Evolutionary conservation across 2,113 vertebrate species (phyloP), one percentile per base, ranked within the genome.

Genomic region (Carassius carassius): DNA sequence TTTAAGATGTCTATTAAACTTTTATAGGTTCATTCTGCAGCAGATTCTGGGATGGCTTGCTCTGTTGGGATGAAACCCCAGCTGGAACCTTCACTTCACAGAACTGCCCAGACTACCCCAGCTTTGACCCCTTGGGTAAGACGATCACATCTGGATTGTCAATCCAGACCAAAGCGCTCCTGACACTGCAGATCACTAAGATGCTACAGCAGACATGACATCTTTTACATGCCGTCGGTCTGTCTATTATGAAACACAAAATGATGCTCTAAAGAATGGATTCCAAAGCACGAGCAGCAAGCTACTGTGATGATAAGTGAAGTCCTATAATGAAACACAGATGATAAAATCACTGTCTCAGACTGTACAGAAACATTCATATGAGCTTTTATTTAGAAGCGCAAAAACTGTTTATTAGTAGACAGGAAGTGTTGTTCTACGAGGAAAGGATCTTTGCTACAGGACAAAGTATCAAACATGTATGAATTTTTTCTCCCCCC

Each of bases 21-120:
- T 78, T 86, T 67, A 3, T 84, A 99, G 98, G 94, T 83, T 85
- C 86, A 0, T 96, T 94, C 70, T 99, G 98, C 92, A 94, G 93
- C 82, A 93, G 92, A 3, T 95, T 96, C 0, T 99, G 98, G 98
- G 98, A 99, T 5, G 98, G 97, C 47, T 96, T 95, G 94, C 72
- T 98, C 60, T 99, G 98, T 87, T 99, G 98, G 98, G 95, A 96
- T 0, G 96, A 98, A 88, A 96, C 96, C 0, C 95, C 95, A 1
- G 95, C 95, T 62, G 96, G 97, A 80, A 94, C 88, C 0, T 77
- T 92, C 1, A 90, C 95, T 56, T 93, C 93, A 56, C 96, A 97
- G 89, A 92, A 91, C 86, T 99, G 98, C 88, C 97, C 97, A 0
- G 93, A 95, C 88, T 95, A 95, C 79, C 92, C 93, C 16, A 96